phyloP scores from a whole-genome alignment of 2,113 vertebrate species.

The Leptobrachium leishanense region DNA sequence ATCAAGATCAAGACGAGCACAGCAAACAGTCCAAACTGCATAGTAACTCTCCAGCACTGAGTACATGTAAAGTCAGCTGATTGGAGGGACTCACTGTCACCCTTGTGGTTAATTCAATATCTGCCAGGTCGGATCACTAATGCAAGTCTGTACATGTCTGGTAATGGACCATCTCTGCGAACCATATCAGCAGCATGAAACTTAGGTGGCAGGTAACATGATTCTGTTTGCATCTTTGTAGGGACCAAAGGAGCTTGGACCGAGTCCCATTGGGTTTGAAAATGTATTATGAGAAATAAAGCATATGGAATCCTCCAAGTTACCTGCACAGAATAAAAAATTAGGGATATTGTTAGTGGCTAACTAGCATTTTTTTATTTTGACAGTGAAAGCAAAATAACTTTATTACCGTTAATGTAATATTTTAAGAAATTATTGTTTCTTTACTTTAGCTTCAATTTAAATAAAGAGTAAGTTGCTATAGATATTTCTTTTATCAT shows the following conservation, averaged over 20 bases:
- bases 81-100: constrained; percentile 64
- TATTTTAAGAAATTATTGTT: too few species aligned
- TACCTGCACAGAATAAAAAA: constrained; percentile 19
- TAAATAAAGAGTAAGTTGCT: too few species aligned
- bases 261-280: constrained; percentile 55
- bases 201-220: constrained; percentile 62
- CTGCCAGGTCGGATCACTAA: constrained; percentile 64
- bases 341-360: background rate
- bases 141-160: constrained; percentile 69
- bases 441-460: too few species aligned
- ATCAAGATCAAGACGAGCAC: constrained; percentile 90
- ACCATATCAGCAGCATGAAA: constrained; percentile 61
- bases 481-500: too few species aligned
- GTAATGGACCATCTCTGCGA: constrained; percentile 61
- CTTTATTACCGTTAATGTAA: too few species aligned
- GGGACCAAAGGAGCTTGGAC: constrained; percentile 61
- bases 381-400: too few species aligned
- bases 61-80: constrained; percentile 73
- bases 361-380: too few species aligned
- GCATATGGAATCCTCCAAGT: constrained; percentile 5
- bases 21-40: constrained; percentile 91
- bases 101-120: constrained; percentile 50
- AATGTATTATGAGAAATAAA: constrained; percentile 54
- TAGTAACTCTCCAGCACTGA: constrained; percentile 85
- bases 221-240: constrained; percentile 74